Base-by-base conservation (phyloP, 2,797 vertebrate genomes). In the Emydoidea blandingii region DNA sequence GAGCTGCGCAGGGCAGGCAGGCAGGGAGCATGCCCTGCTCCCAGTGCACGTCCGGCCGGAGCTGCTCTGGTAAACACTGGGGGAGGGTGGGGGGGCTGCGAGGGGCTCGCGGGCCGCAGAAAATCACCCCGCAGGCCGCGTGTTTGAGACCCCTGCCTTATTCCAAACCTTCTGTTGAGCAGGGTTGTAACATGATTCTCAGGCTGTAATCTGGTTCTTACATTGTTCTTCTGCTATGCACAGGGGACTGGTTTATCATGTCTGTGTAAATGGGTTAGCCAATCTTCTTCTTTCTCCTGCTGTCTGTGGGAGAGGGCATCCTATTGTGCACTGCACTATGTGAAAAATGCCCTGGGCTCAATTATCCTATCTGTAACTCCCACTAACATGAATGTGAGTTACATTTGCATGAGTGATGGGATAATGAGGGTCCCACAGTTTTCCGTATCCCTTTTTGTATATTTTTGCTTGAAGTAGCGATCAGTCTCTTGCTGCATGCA, bases 281-380 rank as follows among this genome's bases (percentile, higher is more conserved):
- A 6, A 5, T 47, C 27, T 31, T 49, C 37, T 41, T 72, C 37
- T 49, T 29, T 78, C 25, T 16, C 27, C 27, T 47, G 44, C n/a
- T 0, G 0, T 18, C 84, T 0, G 1, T 57, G 14, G 52, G 23
- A 56, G 34, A 82, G 34, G 62, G 19, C 5, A 81, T 12, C 37
- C 23, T 0, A 16, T 16, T 54, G 12, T 0, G 0, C 27, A 29
- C 0, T 3, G 4, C 44, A 12, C 19, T 23, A 41, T 1, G 1
- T 8, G 27, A 4, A 56, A n/a, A 12, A 50, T 15, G 41, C 25
- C 14, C 6, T 8, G 5, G 62, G 57, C 19, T 31, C 6, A 1
- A 34, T 34, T n/a, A 54, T 80, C 19, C 21, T 59, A 44, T 8
- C 19, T 41, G 19, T 23, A 72, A 72, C 68, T 23, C n/a, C 19